A percentile compares a stretch with the other conserved stretches of the same genome.
phyloP scores from a whole-genome alignment of 2,797 vertebrate species.

The Cirrhinus mrigala region DNA sequence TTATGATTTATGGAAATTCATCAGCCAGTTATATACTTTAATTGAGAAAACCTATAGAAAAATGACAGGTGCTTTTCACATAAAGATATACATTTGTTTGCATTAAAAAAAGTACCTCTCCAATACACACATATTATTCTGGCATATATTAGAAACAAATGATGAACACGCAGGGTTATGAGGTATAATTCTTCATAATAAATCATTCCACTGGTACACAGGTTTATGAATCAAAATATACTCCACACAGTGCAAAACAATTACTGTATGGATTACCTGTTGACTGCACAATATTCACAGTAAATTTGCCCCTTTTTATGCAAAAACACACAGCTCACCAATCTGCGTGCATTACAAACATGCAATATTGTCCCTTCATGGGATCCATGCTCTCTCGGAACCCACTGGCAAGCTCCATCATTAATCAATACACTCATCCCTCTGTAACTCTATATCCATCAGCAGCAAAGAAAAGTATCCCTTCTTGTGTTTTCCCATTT shows the following conservation, averaged over 20 bases:
- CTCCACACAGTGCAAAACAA: neutral
- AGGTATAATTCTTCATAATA: neutral
- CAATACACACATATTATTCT: neutral
- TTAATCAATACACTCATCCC: constrained; percentile 55
- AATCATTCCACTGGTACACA: neutral
- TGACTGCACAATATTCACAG: neutral
- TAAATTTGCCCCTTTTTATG: neutral
- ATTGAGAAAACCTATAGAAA: constrained; percentile 46
- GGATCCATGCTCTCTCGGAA: constrained; percentile 13
- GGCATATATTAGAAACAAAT: neutral
- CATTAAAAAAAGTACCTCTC: neutral
- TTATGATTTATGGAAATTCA: constrained; percentile 58
- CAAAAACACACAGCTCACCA: neutral
- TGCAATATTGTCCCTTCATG: neutral
- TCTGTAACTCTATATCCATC: constrained; percentile 52
- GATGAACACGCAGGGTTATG: constrained; percentile 12
- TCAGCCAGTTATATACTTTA: constrained; percentile 55
- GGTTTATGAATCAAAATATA: constrained; percentile 12
- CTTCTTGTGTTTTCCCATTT: constrained; percentile 54
- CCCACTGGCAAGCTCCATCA: constrained; percentile 33
- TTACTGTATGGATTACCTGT: neutral
- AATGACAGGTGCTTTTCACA: constrained; percentile 33
- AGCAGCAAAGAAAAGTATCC: constrained; percentile 51
- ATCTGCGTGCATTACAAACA: neutral
- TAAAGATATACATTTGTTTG: constrained; percentile 39